Evolutionary conservation across 2,113 vertebrate species (phyloP), one percentile per base, ranked within the genome.

Genomic region (Chloebia gouldiae): DNA sequence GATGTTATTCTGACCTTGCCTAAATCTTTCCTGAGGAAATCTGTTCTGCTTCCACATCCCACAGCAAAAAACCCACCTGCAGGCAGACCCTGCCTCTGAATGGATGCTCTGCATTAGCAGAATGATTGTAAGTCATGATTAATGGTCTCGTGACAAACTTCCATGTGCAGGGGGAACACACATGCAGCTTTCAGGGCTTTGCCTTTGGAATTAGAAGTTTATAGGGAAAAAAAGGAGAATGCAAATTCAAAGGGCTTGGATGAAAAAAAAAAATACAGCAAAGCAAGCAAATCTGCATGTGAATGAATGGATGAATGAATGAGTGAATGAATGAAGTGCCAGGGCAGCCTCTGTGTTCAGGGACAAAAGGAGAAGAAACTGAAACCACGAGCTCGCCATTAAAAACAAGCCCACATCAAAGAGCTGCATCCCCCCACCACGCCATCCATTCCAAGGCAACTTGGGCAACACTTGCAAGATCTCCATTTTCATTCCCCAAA

Each of bases 91-190:
- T 66, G 90, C 73, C 72, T 11, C 90, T 73, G 86, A 90, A 93
- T 61, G 87, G 78, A 68, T 82, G 30, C 42, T 69, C 93, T 72
- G 92, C 84, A 91, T 94, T 86, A 84, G 70, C 72, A 70, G 42
- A 60, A 59, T 44, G 78, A 73, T 33, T 49, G 93, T 82, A 89
- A 82, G 50, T 53, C 75, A 61, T 96, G 96, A 97, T 97, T 98
- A 97, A 97, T 68, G 59, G 54, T 92, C 93, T 96, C 93, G 93
- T 96, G 94, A 96, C 96, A 97, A 98, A 98, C 94, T 97, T 97
- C 81, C 93, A 49, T 94, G 92, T 37, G 92, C 47, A 92, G 77
- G 37, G 95, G 57, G 76, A 16, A 22, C 93, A 68, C 45, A 54
- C 44, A 25, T 4, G 86, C 78, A 30, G 94, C 75, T 83, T 64